Evolutionary conservation across 1,140 invertebrate species (phyloP), one percentile per base, ranked within the genome.

Genomic region (Drosophila athabasca): DNA sequence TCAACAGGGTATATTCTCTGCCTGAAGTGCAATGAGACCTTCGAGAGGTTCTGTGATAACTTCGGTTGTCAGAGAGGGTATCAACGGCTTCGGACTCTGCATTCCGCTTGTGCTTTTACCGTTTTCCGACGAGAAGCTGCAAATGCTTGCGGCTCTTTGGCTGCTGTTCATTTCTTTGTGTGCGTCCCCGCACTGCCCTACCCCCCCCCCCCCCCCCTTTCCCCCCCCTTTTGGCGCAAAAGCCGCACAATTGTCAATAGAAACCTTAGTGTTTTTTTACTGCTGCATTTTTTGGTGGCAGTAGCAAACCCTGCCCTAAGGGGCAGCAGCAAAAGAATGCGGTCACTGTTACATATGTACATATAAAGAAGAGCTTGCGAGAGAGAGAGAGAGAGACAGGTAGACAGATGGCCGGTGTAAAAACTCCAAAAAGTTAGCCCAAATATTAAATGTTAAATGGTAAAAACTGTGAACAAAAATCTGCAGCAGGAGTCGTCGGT

Each of bases 81-180:
- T 11, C 31, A 11, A 35, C 11, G 9, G 31, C 31, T 11, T 39
- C 6, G 3, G 3, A 3, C 13, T 19, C 31, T 17, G 15, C 29
- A 31, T 29, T 53, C 4, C 51, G n/a, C 35, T 31, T 11, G 50
- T 35, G 15, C 35, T 24, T 31, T 17, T 17, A 31, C 50, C 29
- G 29, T 24, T 53, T 53, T 31, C 35, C 26, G 26, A 6, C 17
- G 17, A 0, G 2, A 24, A 7, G 45, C 48, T 61, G 59, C 61
- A 64, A 64, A 43, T 49, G 74, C 75, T 50, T 29, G 49, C 75
- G 75, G 75, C 75, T 44, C 39, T 65, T 75, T 75, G 49, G 41
- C 41, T 29, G 66, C 66, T 70, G 59, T 66, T 77, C 75, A 77
- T 76, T 76, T 77, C 54, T 46, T 5, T 41, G 52, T 58, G 57